Evolutionary conservation across 2,888 invertebrate species (phyloP).

Genomic region (Liopterus haemorrhoidalis): DNA sequence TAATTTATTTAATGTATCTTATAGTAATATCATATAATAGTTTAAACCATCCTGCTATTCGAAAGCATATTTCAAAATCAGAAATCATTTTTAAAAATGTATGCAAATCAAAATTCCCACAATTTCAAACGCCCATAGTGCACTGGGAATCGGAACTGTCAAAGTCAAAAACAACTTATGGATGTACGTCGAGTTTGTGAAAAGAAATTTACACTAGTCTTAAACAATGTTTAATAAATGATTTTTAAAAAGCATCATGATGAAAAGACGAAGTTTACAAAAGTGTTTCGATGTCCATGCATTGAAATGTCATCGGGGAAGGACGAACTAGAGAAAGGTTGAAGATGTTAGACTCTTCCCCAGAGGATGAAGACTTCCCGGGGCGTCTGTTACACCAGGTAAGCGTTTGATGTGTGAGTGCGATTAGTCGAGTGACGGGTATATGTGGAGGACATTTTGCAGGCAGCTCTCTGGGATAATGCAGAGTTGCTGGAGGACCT

Average conservation of each 20-base stretch:
- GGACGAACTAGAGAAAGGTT: conserved; percentile 13
- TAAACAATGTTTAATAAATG: conserved; percentile 7
- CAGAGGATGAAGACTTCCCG: conserved; percentile 74
- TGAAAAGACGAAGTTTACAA: conserved; percentile 6
- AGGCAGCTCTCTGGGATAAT: conserved; percentile 86
- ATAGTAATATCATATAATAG: no score
- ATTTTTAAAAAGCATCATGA: conserved; percentile 11
- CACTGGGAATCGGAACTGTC: no score
- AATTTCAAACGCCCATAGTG: no score
- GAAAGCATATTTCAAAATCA: no score
- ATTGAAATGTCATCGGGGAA: conserved; percentile 17
- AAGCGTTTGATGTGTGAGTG: conserved; percentile 21
- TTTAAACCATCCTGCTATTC: no score
- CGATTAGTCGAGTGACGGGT: conserved; percentile 4
- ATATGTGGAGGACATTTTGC: conserved; percentile 27
- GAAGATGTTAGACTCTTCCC: conserved; percentile 61
- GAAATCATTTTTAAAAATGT: no score
- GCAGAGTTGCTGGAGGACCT: conserved; percentile 78
- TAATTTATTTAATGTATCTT: no score
- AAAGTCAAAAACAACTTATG: no score
- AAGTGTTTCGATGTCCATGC: conserved; percentile 2
- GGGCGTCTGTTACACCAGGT: conserved; percentile 73
- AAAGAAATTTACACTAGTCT: conserved; percentile 9
- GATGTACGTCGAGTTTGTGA: no score
- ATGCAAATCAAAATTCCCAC: no score